These are phyloP conservation scores for Nephotettix cincticeps DNA, from an alignment of 1,140 invertebrate species.

Conservation along the genomic window DNA sequence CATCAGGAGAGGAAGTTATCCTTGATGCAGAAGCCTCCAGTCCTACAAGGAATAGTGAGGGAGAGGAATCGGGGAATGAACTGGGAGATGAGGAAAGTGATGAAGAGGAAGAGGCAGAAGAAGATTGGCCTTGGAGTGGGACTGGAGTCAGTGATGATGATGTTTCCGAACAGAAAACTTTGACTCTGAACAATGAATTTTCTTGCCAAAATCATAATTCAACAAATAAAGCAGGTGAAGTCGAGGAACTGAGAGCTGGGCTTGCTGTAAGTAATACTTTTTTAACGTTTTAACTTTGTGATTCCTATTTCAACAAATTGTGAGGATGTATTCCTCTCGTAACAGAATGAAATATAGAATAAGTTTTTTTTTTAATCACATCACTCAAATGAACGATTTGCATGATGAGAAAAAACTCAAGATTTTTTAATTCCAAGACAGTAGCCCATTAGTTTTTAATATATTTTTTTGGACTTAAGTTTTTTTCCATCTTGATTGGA, in stretches of 20 bases:
- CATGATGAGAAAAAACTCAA: too few species aligned
- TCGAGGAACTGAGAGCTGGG: not conserved
- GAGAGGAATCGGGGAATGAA: slow-evolving; percentile 38
- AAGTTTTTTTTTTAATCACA: too few species aligned
- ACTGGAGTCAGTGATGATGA: slow-evolving; percentile 40
- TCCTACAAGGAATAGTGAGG: not conserved
- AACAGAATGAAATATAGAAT: too few species aligned
- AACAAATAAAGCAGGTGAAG: not conserved
- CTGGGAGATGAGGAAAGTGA: slow-evolving; percentile 41
- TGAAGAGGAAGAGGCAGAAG: slow-evolving; percentile 38
- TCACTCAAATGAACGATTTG: too few species aligned
- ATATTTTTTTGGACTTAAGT: too few species aligned
- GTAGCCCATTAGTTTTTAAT: too few species aligned
- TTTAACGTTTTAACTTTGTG: not conserved
- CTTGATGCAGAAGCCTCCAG: not conserved
- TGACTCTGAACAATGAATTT: not conserved
- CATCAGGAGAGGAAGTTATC: slow-evolving; percentile 41
- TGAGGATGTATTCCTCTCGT: not conserved
- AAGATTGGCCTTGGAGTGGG: slow-evolving; percentile 44
- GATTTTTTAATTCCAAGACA: too few species aligned
- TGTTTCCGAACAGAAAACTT: slow-evolving; percentile 28
- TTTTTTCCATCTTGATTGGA: too few species aligned
- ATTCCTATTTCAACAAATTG: not conserved
- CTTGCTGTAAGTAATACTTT: slow-evolving; percentile 11
- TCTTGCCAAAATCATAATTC: not conserved